Evolutionary conservation across 2,797 vertebrate genomes (phyloP).

Genomic region (Echeneis naucrates): DNA sequence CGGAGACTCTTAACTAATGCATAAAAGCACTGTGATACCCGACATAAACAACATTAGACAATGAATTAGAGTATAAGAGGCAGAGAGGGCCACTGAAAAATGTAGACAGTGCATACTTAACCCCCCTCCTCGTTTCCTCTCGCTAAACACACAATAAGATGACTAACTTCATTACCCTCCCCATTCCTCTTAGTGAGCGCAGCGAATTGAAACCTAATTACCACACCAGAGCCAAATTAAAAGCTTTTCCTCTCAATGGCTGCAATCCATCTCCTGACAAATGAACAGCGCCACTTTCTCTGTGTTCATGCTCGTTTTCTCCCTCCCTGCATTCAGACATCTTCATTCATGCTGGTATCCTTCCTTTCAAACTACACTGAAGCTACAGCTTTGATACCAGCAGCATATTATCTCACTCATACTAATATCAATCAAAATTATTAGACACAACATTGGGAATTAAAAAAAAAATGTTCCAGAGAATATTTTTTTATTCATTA

Average conservation of each 20-base stretch:
- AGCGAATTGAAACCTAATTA: conserved; percentile 84
- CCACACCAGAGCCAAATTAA: conserved; percentile 83
- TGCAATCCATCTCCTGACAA: conserved; percentile 82
- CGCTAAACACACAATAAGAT: conserved; percentile 71
- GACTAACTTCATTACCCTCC: conserved; percentile 82
- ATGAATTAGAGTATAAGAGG: conserved; percentile 75
- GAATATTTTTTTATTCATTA: conserved; percentile 41
- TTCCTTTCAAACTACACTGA: conserved; percentile 56
- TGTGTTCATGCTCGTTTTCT: conserved; percentile 57
- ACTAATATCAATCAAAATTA: conserved; percentile 58
- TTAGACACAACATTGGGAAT: conserved; percentile 37
- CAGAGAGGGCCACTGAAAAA: conserved; percentile 62
- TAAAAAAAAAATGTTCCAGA: conserved; percentile 32
- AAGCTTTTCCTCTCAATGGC: conserved; percentile 83
- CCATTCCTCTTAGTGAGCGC: conserved; percentile 80
- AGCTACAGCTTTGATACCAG: conserved; percentile 53
- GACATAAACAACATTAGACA: conserved; percentile 84
- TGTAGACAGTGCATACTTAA: conserved; percentile 67
- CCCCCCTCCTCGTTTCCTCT: conserved; percentile 47
- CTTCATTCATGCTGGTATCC: conserved; percentile 66
- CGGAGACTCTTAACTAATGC: conserved; percentile 89
- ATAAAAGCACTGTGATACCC: conserved; percentile 82
- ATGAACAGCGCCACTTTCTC: conserved; percentile 73
- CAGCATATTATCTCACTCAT: conserved; percentile 52
- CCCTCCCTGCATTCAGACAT: conserved; percentile 57